A percentile compares a stretch with the other conserved stretches of the same genome.
Evolutionary conservation across 2,797 vertebrate species (phyloP).

Genomic region (Sphaeramia orbicularis): DNA sequence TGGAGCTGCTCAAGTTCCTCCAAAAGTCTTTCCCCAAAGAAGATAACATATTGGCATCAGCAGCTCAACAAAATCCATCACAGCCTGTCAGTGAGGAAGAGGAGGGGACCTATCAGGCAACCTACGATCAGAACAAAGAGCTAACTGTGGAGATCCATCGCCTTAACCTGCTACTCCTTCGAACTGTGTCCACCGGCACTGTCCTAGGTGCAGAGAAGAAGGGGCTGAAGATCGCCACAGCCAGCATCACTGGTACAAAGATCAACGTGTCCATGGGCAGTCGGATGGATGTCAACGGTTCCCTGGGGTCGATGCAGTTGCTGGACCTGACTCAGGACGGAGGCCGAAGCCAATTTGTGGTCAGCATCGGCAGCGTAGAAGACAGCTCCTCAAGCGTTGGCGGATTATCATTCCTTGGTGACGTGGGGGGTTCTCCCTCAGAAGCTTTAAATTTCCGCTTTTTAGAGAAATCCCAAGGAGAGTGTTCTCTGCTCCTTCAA

Average conservation of each 20-base stretch:
- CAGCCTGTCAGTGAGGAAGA: slow-evolving; percentile 82
- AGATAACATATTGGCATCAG: slow-evolving; percentile 78
- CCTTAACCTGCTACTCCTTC: slow-evolving; percentile 93
- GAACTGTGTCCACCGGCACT: slow-evolving; percentile 87
- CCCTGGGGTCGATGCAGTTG: slow-evolving; percentile 94
- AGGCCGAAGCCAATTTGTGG: slow-evolving; percentile 91
- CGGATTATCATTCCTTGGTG: slow-evolving; percentile 77
- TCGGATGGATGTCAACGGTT: slow-evolving; percentile 91
- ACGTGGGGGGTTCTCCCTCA: slow-evolving; percentile 75
- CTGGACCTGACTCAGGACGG: slow-evolving; percentile 94
- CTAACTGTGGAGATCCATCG: slow-evolving; percentile 96
- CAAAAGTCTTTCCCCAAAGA: slow-evolving; percentile 98
- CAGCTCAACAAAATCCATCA: slow-evolving; percentile 68
- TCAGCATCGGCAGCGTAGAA: slow-evolving; percentile 92
- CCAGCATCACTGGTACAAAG: slow-evolving; percentile 95
- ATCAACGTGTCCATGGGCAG: slow-evolving; percentile 94
- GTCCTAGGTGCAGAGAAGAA: slow-evolving; percentile 89
- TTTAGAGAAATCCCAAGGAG: slow-evolving; percentile 90
- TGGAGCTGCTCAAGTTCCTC: slow-evolving; percentile 95
- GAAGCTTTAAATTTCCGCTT: slow-evolving; percentile 94
- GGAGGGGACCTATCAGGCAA: slow-evolving; percentile 88
- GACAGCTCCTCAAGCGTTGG: slow-evolving; percentile 80
- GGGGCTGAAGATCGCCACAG: slow-evolving; percentile 96
- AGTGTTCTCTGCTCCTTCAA: slow-evolving; percentile 90
- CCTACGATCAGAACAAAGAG: slow-evolving; percentile 93